These are phyloP conservation scores for Brevimyrus niger DNA, from an alignment of 2,113 vertebrate species.

Conservation along the genomic window DNA sequence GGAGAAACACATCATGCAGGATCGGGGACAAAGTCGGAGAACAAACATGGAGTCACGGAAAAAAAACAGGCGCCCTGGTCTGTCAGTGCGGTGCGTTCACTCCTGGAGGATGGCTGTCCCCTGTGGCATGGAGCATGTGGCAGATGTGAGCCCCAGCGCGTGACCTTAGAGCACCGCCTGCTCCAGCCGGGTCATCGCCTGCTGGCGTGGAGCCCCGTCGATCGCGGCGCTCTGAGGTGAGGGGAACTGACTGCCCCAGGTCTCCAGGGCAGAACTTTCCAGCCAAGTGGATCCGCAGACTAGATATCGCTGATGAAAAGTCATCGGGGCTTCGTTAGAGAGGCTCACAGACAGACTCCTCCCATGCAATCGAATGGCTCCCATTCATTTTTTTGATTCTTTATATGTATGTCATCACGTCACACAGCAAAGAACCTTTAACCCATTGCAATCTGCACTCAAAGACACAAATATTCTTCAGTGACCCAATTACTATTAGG, in stretches of 20 bases:
- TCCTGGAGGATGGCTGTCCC: conserved; percentile 63
- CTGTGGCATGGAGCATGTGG: conserved; percentile 69
- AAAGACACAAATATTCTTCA: conserved; percentile 39
- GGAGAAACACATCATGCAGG: background rate
- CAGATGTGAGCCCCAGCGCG: conserved; percentile 84
- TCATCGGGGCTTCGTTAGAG: conserved; percentile 98
- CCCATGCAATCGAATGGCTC: conserved; percentile 95
- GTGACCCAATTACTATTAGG: background rate
- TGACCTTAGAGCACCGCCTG: conserved; percentile 83
- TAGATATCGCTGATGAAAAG: conserved; percentile 91
- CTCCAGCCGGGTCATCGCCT: conserved; percentile 78
- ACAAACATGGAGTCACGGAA: conserved; percentile 21
- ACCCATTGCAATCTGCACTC: conserved; percentile 71
- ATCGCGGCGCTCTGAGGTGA: conserved; percentile 84
- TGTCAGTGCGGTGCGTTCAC: conserved; percentile 41
- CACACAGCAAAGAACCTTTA: conserved; percentile 75
- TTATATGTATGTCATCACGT: conserved; percentile 85
- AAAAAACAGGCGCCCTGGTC: conserved; percentile 25
- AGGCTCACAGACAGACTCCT: conserved; percentile 85
- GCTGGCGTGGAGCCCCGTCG: conserved; percentile 73
- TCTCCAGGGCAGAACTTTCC: conserved; percentile 86
- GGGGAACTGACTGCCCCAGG: conserved; percentile 85
- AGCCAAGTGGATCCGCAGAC: conserved; percentile 86
- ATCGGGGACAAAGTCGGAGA: background rate
- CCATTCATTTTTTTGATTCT: conserved; percentile 85